Evolutionary conservation across 1,140 invertebrate species (phyloP).

Genomic region (Theocolax elegans): DNA sequence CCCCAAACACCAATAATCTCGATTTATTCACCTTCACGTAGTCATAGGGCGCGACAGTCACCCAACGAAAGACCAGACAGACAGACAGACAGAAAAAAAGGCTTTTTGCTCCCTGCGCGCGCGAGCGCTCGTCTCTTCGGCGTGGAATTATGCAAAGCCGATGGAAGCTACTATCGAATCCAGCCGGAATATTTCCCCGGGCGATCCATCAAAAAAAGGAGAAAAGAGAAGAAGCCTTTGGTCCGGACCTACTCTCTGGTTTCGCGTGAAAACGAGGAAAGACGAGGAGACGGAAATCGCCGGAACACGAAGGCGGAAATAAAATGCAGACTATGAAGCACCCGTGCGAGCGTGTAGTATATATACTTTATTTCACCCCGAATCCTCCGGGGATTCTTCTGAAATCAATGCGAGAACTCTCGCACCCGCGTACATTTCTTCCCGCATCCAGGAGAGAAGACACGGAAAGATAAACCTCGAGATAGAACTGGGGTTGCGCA

Average conservation of each 20-base stretch:
- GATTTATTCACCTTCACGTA: constrained; percentile 17
- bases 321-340: constrained; percentile 11
- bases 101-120: no score
- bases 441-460: no score
- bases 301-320: neutral
- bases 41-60: neutral
- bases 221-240: neutral
- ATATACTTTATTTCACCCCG: neutral
- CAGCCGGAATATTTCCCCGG: constrained; percentile 25
- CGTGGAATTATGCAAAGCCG: constrained; percentile 33
- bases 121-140: no score
- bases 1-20: neutral
- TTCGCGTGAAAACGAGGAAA: neutral
- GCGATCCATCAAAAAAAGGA: constrained; percentile 19
- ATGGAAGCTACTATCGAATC: constrained; percentile 23
- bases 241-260: neutral
- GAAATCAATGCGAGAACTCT: constrained; percentile 25
- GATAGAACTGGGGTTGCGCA: no score
- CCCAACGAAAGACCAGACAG: neutral
- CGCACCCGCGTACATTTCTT: neutral
- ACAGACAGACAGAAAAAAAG: no score
- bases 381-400: constrained; percentile 5
- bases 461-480: no score
- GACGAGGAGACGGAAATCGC: constrained; percentile 3
- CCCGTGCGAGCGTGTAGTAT: neutral